These are phyloP conservation scores for Dione juno DNA, from an alignment of 2,888 invertebrate genomes.

Conservation along the genomic window DNA sequence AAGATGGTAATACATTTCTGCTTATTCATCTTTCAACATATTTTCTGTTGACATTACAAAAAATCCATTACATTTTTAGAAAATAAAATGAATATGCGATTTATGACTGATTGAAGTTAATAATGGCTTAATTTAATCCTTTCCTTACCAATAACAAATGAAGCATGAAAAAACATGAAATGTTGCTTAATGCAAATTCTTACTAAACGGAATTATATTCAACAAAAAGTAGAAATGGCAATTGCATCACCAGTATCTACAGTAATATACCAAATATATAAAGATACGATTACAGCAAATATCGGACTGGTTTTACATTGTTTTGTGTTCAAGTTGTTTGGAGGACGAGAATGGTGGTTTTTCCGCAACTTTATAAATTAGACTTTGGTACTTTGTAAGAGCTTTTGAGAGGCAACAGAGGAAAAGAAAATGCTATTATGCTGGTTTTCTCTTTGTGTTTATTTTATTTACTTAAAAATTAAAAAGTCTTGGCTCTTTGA, in stretches of 20 bases:
- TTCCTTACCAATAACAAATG: too few relatives aligned
- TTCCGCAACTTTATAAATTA: conserved; percentile 45
- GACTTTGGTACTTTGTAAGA: conserved; percentile 44
- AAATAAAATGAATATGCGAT: too few relatives aligned
- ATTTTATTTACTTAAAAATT: conserved; percentile 29
- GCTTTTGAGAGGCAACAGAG: conserved; percentile 40
- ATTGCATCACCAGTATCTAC: neutral
- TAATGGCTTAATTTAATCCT: too few relatives aligned
- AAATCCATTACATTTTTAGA: too few relatives aligned
- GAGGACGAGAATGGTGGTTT: conserved; percentile 35
- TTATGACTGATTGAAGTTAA: too few relatives aligned
- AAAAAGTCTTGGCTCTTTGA: neutral
- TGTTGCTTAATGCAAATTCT: too few relatives aligned
- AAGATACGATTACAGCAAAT: conserved; percentile 29
- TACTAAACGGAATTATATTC: neutral
- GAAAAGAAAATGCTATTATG: conserved; percentile 43
- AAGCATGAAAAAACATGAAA: too few relatives aligned
- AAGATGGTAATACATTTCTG: neutral
- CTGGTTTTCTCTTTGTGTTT: conserved; percentile 36
- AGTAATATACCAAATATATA: conserved; percentile 6
- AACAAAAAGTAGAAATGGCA: neutral
- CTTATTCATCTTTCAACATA: conserved; percentile 3
- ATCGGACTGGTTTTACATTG: conserved; percentile 36
- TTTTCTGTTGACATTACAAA: neutral
- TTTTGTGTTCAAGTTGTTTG: conserved; percentile 40